Conservation (phyloP, 2,113 vertebrate genomes). For the Ia io region DNA sequence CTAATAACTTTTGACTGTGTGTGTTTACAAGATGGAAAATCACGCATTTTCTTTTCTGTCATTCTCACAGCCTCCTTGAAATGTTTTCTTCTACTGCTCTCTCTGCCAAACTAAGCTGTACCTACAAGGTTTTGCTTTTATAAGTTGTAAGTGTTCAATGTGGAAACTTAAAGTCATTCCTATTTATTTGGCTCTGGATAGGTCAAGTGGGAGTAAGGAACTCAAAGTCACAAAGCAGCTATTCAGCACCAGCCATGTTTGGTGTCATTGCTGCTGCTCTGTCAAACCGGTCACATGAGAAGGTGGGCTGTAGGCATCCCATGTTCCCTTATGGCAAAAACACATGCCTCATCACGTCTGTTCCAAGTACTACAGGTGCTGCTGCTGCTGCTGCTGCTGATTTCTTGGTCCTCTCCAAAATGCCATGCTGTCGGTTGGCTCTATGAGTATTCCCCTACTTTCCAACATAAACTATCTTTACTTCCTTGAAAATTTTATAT, state of each 20-base stretch:
- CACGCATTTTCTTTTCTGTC: neutral
- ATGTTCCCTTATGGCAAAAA: neutral
- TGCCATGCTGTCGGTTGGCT: neutral
- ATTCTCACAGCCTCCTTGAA: neutral
- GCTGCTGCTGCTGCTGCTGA: neutral
- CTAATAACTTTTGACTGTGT: neutral
- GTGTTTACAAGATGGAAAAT: neutral
- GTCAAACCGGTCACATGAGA: neutral
- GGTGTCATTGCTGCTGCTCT: neutral
- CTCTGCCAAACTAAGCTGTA: neutral
- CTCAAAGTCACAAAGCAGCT: neutral
- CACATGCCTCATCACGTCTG: neutral
- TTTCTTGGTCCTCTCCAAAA: conserved; percentile 5
- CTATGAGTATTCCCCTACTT: neutral
- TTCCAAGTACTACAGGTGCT: neutral
- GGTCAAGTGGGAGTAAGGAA: neutral
- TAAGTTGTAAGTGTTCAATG: neutral
- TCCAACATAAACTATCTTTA: neutral
- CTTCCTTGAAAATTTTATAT: neutral
- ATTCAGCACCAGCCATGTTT: neutral
- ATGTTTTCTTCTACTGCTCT: neutral
- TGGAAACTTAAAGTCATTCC: neutral
- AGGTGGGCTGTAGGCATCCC: neutral
- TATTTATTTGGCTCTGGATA: neutral
- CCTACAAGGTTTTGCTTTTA: neutral